These are phyloP conservation scores for Lasiommata megera DNA, from an alignment of 2,888 invertebrate genomes.

Conservation along the genomic window DNA sequence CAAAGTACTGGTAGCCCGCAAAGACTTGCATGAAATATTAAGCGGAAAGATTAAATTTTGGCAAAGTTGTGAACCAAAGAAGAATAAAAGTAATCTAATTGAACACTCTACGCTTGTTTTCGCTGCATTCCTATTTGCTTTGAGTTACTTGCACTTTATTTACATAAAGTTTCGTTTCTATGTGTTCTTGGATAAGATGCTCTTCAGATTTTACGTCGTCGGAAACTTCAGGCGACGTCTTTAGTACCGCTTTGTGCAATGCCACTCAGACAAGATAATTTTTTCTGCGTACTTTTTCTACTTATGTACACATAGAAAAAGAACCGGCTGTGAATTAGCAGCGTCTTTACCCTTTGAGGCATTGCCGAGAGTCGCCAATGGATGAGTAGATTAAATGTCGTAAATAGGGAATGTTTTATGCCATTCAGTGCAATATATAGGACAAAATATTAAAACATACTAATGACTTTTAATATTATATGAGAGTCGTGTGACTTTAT, in stretches of 20 bases:
- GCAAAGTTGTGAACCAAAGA: neutral
- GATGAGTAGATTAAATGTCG: too few relatives aligned
- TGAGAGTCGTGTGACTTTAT: too few relatives aligned
- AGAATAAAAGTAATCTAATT: slow-evolving; percentile 3
- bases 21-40: neutral
- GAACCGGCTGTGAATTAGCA: too few relatives aligned
- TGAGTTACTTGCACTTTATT: slow-evolving; percentile 7
- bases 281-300: neutral
- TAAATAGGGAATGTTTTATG: too few relatives aligned
- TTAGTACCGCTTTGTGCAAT: neutral
- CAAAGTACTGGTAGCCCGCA: neutral
- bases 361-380: too few relatives aligned
- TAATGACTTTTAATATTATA: too few relatives aligned
- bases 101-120: slow-evolving; percentile 1
- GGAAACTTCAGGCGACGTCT: neutral
- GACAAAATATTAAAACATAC: too few relatives aligned
- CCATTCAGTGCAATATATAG: too few relatives aligned
- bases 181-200: neutral
- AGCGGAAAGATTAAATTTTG: neutral
- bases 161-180: slow-evolving; percentile 8
- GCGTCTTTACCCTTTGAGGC: too few relatives aligned
- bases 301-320: too few relatives aligned
- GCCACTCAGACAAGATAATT: neutral
- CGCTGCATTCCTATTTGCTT: neutral
- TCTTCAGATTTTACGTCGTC: neutral